Evolutionary conservation across 2,888 invertebrate genomes (phyloP).

Genomic region (Cephus pygmeus): DNA sequence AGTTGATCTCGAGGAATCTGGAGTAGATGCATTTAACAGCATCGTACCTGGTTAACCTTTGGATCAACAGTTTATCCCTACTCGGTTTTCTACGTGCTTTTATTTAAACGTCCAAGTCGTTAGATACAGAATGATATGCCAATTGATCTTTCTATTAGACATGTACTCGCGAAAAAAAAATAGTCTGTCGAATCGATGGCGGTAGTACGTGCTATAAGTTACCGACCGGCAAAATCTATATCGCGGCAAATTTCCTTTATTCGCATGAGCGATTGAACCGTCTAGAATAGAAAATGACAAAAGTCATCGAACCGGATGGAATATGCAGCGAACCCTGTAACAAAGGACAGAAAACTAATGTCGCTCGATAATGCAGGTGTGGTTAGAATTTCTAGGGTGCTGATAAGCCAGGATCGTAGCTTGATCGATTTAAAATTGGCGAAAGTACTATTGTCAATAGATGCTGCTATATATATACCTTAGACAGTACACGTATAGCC

Average conservation of each 20-base stretch:
- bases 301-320: neutral
- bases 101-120: neutral
- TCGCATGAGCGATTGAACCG: neutral
- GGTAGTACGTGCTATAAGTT: neutral
- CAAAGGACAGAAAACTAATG: neutral
- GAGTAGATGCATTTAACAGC: neutral
- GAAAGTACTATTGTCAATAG: neutral
- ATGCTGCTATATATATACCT: neutral
- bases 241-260: neutral
- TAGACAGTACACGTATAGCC: neutral
- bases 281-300: neutral
- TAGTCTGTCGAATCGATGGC: neutral
- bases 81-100: neutral
- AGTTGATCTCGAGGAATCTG: neutral
- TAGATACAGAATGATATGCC: neutral
- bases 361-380: neutral
- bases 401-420: neutral
- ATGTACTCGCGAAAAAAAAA: neutral
- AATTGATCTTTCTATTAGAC: neutral
- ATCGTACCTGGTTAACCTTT: neutral
- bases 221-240: neutral
- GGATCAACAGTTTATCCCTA: neutral
- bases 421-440: neutral
- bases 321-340: neutral
- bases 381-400: neutral